phyloP scores from a whole-genome alignment of 2,888 invertebrate species.

The Coleophora flavipennella region DNA sequence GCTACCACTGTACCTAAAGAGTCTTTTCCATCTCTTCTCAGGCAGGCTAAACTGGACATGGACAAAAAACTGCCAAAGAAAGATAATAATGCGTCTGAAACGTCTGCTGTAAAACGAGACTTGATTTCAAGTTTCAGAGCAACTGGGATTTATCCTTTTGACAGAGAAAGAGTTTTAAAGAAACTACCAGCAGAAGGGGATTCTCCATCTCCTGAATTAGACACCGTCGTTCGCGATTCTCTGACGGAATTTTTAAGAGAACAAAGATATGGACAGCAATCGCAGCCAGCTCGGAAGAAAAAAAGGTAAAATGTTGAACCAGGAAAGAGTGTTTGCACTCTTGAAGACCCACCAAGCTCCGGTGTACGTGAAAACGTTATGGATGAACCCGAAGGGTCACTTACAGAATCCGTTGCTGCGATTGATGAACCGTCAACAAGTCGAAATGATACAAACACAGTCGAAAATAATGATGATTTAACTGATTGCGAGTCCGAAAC shows the following conservation, averaged over 20 bases:
- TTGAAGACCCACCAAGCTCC: background rate
- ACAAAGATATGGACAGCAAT: constrained; percentile 5
- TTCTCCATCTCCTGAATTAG: constrained; percentile 5
- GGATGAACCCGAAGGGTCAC: too few species aligned
- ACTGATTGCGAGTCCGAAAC: too few species aligned
- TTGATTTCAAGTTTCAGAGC: constrained; percentile 3
- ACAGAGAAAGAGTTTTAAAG: constrained; percentile 4
- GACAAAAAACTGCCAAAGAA: constrained; percentile 8
- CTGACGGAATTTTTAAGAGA: constrained; percentile 10
- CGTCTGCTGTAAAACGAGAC: constrained; percentile 5
- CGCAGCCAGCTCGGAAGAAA: constrained; percentile 8
- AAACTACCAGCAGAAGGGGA: constrained; percentile 4
- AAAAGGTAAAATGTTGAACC: constrained; percentile 9
- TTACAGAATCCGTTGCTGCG: too few species aligned
- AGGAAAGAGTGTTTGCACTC: constrained; percentile 9
- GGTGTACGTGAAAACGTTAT: too few species aligned
- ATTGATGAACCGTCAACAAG: too few species aligned
- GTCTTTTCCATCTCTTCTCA: constrained; percentile 6
- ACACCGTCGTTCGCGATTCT: constrained; percentile 2
- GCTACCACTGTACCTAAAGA: constrained; percentile 8
- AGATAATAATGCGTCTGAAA: constrained; percentile 2
- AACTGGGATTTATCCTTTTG: constrained; percentile 5
- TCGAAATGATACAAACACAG: too few species aligned
- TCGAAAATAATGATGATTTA: too few species aligned
- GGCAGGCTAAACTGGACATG: constrained; percentile 4